Conservation (phyloP, 2,888 invertebrate genomes). For the Cerastis leucographa region DNA sequence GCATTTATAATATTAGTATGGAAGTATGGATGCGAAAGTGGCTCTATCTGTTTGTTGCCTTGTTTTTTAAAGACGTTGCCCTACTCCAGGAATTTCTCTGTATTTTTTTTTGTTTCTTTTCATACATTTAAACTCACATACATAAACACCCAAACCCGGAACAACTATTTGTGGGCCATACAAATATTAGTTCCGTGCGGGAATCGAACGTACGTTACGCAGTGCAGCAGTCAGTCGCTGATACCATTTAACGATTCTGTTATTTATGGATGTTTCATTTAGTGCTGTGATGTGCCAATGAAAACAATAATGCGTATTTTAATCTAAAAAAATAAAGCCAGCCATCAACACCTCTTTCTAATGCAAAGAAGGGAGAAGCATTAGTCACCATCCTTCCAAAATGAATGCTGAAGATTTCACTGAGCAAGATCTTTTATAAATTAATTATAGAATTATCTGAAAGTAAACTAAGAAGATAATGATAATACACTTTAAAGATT, state of each 20-base stretch:
- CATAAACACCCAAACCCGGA: no score
- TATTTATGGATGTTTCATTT: conserved; percentile 19
- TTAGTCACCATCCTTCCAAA: not conserved
- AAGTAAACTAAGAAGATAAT: not conserved
- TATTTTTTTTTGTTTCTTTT: no score
- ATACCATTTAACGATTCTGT: conserved; percentile 9
- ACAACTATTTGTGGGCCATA: no score
- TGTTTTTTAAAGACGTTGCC: not conserved
- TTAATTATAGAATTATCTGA: not conserved
- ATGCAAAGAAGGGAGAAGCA: not conserved
- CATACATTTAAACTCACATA: no score
- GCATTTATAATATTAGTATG: no score
- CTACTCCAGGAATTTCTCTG: no score
- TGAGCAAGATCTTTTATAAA: not conserved
- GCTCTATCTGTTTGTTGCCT: not conserved
- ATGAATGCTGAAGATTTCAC: no score
- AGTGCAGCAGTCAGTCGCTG: no score
- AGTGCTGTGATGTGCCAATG: not conserved
- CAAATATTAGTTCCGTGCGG: no score
- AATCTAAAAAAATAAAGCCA: not conserved
- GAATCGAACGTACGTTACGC: no score
- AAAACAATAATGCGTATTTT: conserved; percentile 6
- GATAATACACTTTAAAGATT: not conserved
- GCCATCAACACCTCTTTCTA: no score
- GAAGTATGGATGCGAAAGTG: not conserved